Base-by-base conservation (phyloP, 1,140 invertebrate species). In the Thaumatotibia leucotreta region DNA sequence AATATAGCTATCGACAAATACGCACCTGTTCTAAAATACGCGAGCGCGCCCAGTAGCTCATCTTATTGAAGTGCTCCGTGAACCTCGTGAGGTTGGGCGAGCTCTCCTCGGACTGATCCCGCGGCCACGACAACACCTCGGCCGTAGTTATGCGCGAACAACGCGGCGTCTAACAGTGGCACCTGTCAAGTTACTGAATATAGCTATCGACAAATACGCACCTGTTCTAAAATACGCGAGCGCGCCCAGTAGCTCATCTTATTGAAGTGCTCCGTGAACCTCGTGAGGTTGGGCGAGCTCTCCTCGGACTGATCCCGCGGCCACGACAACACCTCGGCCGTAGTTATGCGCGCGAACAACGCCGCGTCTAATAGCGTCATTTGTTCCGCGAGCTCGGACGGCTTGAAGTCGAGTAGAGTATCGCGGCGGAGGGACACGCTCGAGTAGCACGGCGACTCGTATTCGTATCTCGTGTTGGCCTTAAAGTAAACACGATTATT, bases 51-150 rank as follows among this genome's bases (percentile, higher is more conserved):
- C 98, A 99, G 79, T 98, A 99, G 23, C 98, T 99, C 96, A 99
- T 99, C 91, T 99, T 99, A 88, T 99, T 99, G 86, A 99, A 99
- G 92, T 99, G 98, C 88, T 99, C 98, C 0, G 99, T 99, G 84
- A 99, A 99, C 70, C 96, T 93, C 11, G 97, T 99, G 32, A 99
- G 92, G 92, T 99, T 99, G 3, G 98, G 98, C 86, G 97, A 98
- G 68, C 96, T 93, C 84, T 99, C 98, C 91, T 99, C 98, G 75
- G 97, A 97, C 88, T 99, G 99, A 86, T 99, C 97, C 77, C 97
- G 95, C 10, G 98, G 97, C 98, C 98, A 99, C 69, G 98, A 95
- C 66, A 99, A 91, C 63, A 99, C 96, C 92, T 99, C 99, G 0
- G 98, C 97, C 76, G 98, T 97, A 88, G 99, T 98, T 77, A 99